Percentiles rank a stretch among this genome's conserved stretches.
Evolutionary conservation across 2,797 vertebrate genomes (phyloP).

Genomic region (Sitta carolinensis): DNA sequence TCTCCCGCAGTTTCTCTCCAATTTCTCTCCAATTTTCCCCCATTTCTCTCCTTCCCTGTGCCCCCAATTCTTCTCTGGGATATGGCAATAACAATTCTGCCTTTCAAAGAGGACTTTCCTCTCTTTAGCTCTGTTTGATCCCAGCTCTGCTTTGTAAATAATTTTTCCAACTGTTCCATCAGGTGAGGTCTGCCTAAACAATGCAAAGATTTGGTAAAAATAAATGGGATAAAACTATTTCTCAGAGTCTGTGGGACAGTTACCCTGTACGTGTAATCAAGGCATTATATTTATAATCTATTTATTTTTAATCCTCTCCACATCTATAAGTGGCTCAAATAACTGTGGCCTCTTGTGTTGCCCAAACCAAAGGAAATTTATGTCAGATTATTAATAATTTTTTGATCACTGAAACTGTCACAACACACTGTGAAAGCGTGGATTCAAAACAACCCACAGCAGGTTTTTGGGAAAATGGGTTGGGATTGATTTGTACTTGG

Average conservation of each 20-base stretch:
- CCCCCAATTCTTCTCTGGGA: not conserved
- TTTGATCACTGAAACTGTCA: not conserved
- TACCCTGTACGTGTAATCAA: not conserved
- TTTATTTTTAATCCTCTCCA: not conserved
- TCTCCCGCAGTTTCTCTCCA: rapidly evolving
- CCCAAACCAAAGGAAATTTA: not conserved
- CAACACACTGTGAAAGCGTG: not conserved
- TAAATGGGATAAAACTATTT: not conserved
- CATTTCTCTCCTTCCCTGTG: not conserved
- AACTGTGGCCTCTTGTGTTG: not conserved
- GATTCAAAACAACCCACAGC: not conserved
- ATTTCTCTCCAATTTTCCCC: not conserved
- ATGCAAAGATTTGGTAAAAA: not conserved
- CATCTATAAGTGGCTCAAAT: not conserved
- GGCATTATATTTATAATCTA: not conserved
- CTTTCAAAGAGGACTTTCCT: not conserved
- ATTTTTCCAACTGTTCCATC: not conserved
- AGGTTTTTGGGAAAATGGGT: not conserved
- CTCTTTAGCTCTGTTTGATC: not conserved
- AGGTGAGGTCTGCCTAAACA: not conserved
- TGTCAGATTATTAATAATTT: not conserved
- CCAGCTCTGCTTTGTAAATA: not conserved
- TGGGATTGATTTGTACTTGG: not conserved
- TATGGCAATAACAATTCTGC: not conserved
- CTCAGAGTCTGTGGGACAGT: not conserved